Conservation (phyloP, 2,888 invertebrate species). For the Heliconius cydno region DNA sequence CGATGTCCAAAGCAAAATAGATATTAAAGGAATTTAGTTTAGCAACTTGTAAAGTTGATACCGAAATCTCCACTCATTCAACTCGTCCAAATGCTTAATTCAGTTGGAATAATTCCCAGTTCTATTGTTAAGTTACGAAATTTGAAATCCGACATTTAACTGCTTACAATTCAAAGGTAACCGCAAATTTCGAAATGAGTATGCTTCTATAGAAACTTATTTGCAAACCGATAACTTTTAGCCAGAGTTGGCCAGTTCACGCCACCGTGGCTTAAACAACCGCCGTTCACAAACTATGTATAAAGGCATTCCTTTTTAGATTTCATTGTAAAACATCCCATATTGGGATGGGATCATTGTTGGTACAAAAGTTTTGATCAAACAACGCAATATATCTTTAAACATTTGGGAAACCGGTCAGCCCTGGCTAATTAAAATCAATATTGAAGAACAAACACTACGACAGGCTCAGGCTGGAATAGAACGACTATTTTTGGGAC, state of each 20-base stretch:
- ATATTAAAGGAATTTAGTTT: constrained; percentile 74
- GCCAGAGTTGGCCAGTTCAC: constrained; percentile 68
- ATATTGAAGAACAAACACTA: constrained; percentile 33
- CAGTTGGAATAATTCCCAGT: constrained; percentile 79
- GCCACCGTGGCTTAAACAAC: constrained; percentile 60
- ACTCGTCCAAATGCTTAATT: constrained; percentile 77
- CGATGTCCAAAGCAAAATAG: constrained; percentile 64
- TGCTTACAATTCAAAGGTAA: constrained; percentile 83
- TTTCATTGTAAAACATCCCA: constrained; percentile 50
- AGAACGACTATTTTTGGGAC: neutral
- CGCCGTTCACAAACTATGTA: constrained; percentile 67
- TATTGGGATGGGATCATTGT: constrained; percentile 46
- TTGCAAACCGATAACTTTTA: constrained; percentile 80
- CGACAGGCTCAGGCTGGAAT: constrained; percentile 4
- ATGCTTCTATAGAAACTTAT: constrained; percentile 78
- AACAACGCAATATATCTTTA: constrained; percentile 46
- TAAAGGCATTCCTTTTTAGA: constrained; percentile 65
- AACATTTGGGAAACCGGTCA: constrained; percentile 39
- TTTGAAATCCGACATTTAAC: constrained; percentile 80
- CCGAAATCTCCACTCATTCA: constrained; percentile 75
- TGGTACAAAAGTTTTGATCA: constrained; percentile 45
- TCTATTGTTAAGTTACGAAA: constrained; percentile 81
- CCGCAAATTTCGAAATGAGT: constrained; percentile 80
- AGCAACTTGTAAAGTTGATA: constrained; percentile 73
- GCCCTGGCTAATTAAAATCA: constrained; percentile 42